These are phyloP conservation scores for Meloidogyne floridensis DNA, from an alignment of 1,140 invertebrate species.

Conservation along the genomic window DNA sequence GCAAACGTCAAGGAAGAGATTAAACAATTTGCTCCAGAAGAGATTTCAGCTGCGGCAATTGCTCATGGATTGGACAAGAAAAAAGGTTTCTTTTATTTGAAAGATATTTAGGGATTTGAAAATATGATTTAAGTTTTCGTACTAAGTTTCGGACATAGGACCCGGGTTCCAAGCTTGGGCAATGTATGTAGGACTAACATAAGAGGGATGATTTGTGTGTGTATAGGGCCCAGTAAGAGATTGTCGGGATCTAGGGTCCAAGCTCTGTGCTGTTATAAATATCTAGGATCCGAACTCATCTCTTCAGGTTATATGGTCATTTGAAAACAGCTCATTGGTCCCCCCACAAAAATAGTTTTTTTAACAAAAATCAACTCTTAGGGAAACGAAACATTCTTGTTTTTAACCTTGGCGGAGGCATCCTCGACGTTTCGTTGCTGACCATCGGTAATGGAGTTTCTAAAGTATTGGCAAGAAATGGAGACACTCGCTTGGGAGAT, in stretches of 20 bases:
- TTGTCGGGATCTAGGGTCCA: no score
- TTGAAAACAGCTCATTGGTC: not conserved
- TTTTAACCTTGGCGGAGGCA: slow-evolving; percentile 98
- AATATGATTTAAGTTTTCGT: no score
- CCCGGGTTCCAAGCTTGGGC: no score
- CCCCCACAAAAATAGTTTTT: no score
- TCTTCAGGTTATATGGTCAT: not conserved
- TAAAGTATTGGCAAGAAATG: slow-evolving; percentile 89
- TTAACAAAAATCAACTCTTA: slow-evolving; percentile 22
- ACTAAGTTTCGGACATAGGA: no score
- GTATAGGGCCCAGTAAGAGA: no score
- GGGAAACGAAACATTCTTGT: slow-evolving; percentile 98
- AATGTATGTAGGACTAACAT: no score
- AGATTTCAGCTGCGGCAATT: slow-evolving; percentile 84
- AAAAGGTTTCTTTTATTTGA: slow-evolving; percentile 69
- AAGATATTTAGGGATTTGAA: no score
- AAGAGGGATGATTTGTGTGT: no score
- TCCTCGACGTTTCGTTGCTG: slow-evolving; percentile 96
- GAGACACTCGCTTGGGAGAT: slow-evolving; percentile 70
- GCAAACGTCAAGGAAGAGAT: no score
- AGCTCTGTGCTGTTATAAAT: no score
- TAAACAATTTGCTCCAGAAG: slow-evolving; percentile 55
- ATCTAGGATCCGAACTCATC: no score
- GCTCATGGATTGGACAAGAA: slow-evolving; percentile 99
- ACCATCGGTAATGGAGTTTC: slow-evolving; percentile 97